Conservation (phyloP, 1,140 invertebrate species). For the Drosophila virilis region DNA sequence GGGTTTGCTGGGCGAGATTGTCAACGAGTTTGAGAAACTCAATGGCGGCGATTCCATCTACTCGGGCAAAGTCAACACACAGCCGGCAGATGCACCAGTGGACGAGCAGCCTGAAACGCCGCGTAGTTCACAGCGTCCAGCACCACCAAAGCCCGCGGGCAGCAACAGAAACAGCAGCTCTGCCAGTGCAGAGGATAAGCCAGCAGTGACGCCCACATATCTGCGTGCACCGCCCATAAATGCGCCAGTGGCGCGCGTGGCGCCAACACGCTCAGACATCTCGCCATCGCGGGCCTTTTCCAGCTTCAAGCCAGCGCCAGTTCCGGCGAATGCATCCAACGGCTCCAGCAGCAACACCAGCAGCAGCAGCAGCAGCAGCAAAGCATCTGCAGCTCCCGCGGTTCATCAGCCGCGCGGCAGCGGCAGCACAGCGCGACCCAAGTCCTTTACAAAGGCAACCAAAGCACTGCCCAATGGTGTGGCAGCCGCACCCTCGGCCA, state of each 20-base stretch:
- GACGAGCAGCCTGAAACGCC: slow-evolving; percentile 28
- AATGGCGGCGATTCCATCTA: slow-evolving; percentile 94
- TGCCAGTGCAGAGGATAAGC: slow-evolving; percentile 38
- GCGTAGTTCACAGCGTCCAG: slow-evolving; percentile 62
- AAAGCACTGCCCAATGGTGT: slow-evolving; percentile 71
- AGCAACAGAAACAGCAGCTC: slow-evolving; percentile 47
- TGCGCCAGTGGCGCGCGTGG: slow-evolving; percentile 87
- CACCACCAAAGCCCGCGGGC: slow-evolving; percentile 77
- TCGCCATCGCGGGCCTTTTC: slow-evolving; percentile 74
- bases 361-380: slow-evolving; percentile 8
- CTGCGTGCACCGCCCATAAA: slow-evolving; percentile 89
- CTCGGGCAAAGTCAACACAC: slow-evolving; percentile 86
- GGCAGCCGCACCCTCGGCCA: slow-evolving; percentile 67
- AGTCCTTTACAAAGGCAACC: slow-evolving; percentile 67
- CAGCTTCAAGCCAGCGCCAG: slow-evolving; percentile 74
- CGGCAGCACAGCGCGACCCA: slow-evolving; percentile 51
- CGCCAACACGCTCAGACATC: slow-evolving; percentile 86
- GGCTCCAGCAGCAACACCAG: background rate
- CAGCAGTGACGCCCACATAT: slow-evolving; percentile 87
- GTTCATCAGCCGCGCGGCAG: slow-evolving; percentile 26
- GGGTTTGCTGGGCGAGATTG: slow-evolving; percentile 92
- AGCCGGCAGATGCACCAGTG: slow-evolving; percentile 80
- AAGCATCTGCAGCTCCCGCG: slow-evolving; percentile 9
- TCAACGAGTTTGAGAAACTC: slow-evolving; percentile 92
- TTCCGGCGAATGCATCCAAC: slow-evolving; percentile 21